Evolutionary conservation across 2,888 invertebrate genomes (phyloP), one percentile per base, ranked within the genome.

Genomic region (Pyralis farinalis): DNA sequence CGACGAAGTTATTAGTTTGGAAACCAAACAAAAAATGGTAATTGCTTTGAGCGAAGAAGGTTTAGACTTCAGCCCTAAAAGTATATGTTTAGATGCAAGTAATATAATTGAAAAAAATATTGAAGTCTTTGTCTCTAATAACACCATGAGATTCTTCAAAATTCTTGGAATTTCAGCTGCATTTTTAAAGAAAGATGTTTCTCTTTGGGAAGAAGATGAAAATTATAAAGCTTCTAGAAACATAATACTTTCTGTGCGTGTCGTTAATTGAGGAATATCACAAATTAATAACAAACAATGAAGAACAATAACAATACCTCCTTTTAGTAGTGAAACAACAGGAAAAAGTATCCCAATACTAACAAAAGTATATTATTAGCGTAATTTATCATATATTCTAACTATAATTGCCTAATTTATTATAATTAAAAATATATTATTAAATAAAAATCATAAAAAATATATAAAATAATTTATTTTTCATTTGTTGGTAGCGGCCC

Each of bases 211-310:
- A 12, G 37, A 41, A 30, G 36, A 44, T 20, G 8, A 20, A 27
- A 38, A 46, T 31, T 42, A 44, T 35, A 32, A 28, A 34, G 41
- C 41, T 43, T 35, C 38, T 29, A 47, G 33, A 43, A 34, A 47
- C 11, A 44, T 44, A 1, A 37, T 45, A 10, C 44, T 22, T 34
- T 43, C 42, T 22, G 34, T 47, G 32, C 11, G 30, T 27, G 46
- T 46, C 29, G 45, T 50, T 51, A 37, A 47, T 51, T 40, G 46
- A 46, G 21, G 44, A 47, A 36, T 48, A 34, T 34, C 44, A 46
- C 36, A 46, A 43, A 40, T 35, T 51, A 36, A 44, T 47, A 16
- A 47, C 46, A 5, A 39, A 11, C 1, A 42, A 46, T 42, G 43
- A 44, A 37, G 42, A 48, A 40, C 43, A 48, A 42, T 44, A 50